Evolutionary conservation across 2,888 invertebrate genomes (phyloP).

Genomic region (Epistrophella euchroma): DNA sequence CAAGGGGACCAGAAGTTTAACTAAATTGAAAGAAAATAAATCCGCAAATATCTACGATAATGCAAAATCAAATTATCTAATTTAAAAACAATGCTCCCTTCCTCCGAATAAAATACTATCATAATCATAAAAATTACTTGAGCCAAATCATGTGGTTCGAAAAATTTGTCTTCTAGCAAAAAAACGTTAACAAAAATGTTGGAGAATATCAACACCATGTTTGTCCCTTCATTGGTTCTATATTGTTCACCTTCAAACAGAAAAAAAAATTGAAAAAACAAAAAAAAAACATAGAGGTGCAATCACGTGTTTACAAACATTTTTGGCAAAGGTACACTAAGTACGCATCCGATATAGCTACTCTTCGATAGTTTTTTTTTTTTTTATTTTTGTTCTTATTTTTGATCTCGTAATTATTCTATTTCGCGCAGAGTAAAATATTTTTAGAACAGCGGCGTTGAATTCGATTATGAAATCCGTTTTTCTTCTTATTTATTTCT

Average conservation of each 20-base stretch:
- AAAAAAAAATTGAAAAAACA: conserved; percentile 18
- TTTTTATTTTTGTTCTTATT: conserved; percentile 40
- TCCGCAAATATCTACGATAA: too few species aligned
- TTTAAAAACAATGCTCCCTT: too few species aligned
- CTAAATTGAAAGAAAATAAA: too few species aligned
- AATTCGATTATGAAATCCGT: conserved; percentile 74
- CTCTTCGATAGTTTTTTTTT: conserved; percentile 31
- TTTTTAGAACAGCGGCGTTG: conserved; percentile 72
- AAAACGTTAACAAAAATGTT: neutral
- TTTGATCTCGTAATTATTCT: conserved; percentile 72
- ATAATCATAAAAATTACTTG: too few species aligned
- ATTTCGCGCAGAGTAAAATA: conserved; percentile 71
- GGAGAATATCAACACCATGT: neutral
- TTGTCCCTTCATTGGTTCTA: conserved; percentile 2
- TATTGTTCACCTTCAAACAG: conserved; percentile 64
- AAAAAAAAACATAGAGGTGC: conserved; percentile 15
- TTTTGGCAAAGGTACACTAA: conserved; percentile 63
- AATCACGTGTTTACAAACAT: conserved; percentile 75
- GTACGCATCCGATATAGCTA: conserved; percentile 63
- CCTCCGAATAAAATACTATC: too few species aligned
- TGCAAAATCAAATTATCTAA: too few species aligned
- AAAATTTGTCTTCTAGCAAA: too few species aligned
- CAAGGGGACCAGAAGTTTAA: too few species aligned
- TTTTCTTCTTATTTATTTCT: conserved; percentile 27
- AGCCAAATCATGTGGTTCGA: too few species aligned